Evolutionary conservation across 2,888 invertebrate species (phyloP).

Genomic region (Ophion costatus): DNA sequence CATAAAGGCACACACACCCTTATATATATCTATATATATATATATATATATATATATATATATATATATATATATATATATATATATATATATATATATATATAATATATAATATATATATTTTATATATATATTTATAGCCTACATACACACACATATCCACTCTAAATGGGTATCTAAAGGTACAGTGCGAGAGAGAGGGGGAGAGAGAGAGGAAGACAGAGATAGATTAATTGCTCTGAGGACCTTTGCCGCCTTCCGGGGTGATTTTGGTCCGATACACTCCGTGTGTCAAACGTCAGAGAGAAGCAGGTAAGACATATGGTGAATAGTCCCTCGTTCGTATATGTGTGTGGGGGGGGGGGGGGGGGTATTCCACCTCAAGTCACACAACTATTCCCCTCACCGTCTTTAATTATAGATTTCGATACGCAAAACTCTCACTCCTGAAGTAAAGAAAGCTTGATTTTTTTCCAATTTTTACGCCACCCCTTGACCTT

Average conservation of each 20-base stretch:
- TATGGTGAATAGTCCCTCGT: constrained; percentile 44
- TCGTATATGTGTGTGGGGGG: background rate
- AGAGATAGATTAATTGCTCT: constrained; percentile 59
- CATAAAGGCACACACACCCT: background rate
- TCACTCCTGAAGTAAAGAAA: too few species aligned
- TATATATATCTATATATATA: background rate
- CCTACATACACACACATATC: constrained; percentile 32
- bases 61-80: background rate
- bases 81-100: background rate
- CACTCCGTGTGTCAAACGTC: constrained; percentile 35
- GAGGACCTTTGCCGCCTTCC: constrained; percentile 53
- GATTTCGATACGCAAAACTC: too few species aligned
- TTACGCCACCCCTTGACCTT: too few species aligned
- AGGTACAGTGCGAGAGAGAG: constrained; percentile 39
- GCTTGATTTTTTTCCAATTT: too few species aligned
- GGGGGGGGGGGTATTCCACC: background rate
- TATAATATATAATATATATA: background rate
- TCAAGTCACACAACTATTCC: too few species aligned
- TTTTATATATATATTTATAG: background rate
- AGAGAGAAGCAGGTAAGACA: constrained; percentile 42
- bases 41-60: too few species aligned
- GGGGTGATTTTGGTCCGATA: constrained; percentile 9
- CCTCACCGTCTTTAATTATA: too few species aligned
- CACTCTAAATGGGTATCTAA: constrained; percentile 38
- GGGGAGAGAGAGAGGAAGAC: constrained; percentile 2